These are phyloP conservation scores for Paracanthobrama guichenoti DNA, from an alignment of 2,113 vertebrate genomes.

Conservation along the genomic window DNA sequence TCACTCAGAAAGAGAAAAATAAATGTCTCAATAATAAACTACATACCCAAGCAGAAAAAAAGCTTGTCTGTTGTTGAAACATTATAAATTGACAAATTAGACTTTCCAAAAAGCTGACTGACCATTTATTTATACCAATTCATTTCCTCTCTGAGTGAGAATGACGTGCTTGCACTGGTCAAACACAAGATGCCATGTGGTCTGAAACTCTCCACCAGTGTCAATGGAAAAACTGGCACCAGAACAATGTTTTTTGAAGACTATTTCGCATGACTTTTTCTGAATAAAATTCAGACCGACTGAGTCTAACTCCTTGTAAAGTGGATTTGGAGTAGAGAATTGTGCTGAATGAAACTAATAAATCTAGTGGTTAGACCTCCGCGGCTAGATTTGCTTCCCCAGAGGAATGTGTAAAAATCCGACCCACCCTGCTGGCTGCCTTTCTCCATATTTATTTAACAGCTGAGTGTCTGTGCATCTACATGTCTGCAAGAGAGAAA, in stretches of 20 bases:
- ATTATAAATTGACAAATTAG: not conserved
- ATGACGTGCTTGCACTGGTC: not conserved
- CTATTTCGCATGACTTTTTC: conserved; percentile 9
- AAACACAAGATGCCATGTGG: conserved; percentile 1
- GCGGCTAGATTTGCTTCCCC: conserved; percentile 21
- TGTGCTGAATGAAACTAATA: conserved; percentile 30
- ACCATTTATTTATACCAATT: conserved; percentile 11
- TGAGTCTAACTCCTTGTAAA: conserved; percentile 12
- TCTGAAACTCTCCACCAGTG: conserved; percentile 11
- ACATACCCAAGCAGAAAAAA: conserved; percentile 12
- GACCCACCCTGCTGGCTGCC: conserved; percentile 31
- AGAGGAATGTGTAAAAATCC: conserved; percentile 24
- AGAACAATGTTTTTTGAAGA: not conserved
- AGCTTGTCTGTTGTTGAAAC: not conserved
- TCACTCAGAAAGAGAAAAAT: not conserved
- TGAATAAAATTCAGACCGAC: conserved; percentile 12
- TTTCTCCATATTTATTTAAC: conserved; percentile 27
- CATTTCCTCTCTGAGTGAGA: conserved; percentile 9
- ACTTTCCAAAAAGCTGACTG: conserved; percentile 9
- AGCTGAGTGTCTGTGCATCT: conserved; percentile 30
- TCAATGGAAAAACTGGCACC: conserved; percentile 19
- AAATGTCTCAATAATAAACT: not conserved
- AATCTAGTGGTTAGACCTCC: conserved; percentile 6
- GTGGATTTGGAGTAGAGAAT: conserved; percentile 11
- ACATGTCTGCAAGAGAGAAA: conserved; percentile 20